Evolutionary conservation across 1,140 invertebrate species (phyloP).

Genomic region (Danaus plexippus): DNA sequence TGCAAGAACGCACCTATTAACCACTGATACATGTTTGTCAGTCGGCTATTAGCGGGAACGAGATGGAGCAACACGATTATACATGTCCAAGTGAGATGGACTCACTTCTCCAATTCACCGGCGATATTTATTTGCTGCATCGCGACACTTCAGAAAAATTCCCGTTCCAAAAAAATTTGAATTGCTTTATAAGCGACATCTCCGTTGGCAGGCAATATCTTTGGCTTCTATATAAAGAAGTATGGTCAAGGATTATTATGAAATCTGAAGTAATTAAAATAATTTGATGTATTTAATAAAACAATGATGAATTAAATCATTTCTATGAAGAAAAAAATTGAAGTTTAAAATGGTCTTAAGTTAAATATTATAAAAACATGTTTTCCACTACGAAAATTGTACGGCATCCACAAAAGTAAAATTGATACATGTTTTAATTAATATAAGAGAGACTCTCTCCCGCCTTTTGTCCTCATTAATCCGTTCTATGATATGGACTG

Average conservation of each 20-base stretch:
- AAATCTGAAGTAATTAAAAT: too few relatives aligned
- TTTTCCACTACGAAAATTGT: too few relatives aligned
- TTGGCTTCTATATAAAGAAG: slow-evolving; percentile 60
- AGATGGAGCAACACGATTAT: slow-evolving; percentile 57
- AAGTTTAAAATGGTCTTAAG: too few relatives aligned
- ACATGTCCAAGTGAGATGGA: slow-evolving; percentile 61
- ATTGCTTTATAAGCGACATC: slow-evolving; percentile 51
- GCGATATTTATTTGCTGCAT: slow-evolving; percentile 65
- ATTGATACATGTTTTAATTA: too few relatives aligned
- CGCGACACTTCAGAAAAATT: slow-evolving; percentile 62
- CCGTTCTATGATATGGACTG: too few relatives aligned
- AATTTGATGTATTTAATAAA: too few relatives aligned
- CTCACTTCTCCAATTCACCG: slow-evolving; percentile 58
- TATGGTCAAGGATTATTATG: slow-evolving; percentile 23
- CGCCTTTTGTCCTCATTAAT: too few relatives aligned
- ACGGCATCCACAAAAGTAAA: too few relatives aligned
- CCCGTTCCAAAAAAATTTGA: slow-evolving; percentile 56
- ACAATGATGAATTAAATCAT: too few relatives aligned
- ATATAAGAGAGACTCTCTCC: too few relatives aligned
- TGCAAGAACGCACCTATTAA: slow-evolving; percentile 68
- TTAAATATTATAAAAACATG: too few relatives aligned
- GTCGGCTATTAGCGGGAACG: slow-evolving; percentile 67
- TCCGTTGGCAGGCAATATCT: slow-evolving; percentile 53
- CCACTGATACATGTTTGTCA: slow-evolving; percentile 70
- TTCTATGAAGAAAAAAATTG: too few relatives aligned